phyloP scores from a whole-genome alignment of 2,888 invertebrate species.

The Gasteruption jaculator region DNA sequence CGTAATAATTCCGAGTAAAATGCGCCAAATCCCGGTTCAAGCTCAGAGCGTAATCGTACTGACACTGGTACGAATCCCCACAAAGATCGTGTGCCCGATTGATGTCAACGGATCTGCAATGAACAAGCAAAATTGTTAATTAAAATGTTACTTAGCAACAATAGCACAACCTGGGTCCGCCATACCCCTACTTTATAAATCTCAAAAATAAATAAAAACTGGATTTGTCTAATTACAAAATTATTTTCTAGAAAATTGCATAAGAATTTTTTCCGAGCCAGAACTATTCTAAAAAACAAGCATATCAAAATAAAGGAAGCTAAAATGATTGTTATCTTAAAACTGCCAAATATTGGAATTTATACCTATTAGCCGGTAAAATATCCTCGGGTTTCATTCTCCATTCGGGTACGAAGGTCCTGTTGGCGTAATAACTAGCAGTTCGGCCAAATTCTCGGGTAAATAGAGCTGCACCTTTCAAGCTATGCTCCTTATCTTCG shows the following conservation, averaged over 20 bases:
- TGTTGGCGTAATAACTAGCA: conserved; percentile 77
- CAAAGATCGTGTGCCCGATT: conserved; percentile 67
- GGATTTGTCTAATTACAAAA: no score
- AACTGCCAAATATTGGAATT: conserved; percentile 13
- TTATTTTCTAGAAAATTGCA: conserved; percentile 4
- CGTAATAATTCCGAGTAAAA: conserved; percentile 79
- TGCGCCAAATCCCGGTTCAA: conserved; percentile 80
- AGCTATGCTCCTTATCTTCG: conserved; percentile 69
- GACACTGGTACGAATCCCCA: conserved; percentile 79
- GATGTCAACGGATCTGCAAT: conserved; percentile 57
- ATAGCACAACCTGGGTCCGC: no score
- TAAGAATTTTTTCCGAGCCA: no score
- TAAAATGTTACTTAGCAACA: not conserved
- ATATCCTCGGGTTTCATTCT: conserved; percentile 66
- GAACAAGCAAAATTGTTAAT: conserved; percentile 6
- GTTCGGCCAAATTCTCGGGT: conserved; percentile 74
- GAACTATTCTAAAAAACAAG: no score
- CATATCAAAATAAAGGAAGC: no score
- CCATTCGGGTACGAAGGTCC: conserved; percentile 72
- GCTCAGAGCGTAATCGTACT: conserved; percentile 84
- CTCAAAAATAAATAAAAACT: no score
- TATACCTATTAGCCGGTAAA: conserved; percentile 67
- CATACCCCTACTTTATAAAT: no score
- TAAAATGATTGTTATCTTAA: not conserved
- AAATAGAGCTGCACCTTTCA: conserved; percentile 73